Evolutionary conservation across 2,888 invertebrate genomes (phyloP), one percentile per base, ranked within the genome.

Genomic region (Aphidoletes aphidimyza): DNA sequence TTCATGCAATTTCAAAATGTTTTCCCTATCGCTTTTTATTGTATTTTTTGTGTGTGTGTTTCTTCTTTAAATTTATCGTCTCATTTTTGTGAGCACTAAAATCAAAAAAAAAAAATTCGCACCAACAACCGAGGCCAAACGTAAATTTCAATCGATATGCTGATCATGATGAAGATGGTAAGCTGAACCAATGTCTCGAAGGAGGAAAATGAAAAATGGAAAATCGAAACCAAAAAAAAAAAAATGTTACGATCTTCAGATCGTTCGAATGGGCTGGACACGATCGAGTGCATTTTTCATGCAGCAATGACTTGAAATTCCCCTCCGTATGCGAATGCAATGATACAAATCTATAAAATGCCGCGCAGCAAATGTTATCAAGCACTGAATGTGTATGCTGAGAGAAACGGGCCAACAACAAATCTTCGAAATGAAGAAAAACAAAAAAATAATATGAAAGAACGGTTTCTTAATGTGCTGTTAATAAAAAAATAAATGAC

Each of bases 401-500:
- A 19, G 17, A 19, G 17, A 47, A 47, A 47, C 9, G 19, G 47
- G 47, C 54, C 6, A 1, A n/a, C 54, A 22, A 54, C 22, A 54
- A 54, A 54, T 22, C n/a, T n/a, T n/a, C n/a, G 47, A 47, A 19
- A 19, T 5, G 30, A 30, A 30, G 34, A 78, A 19, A 0, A 78
- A 78, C 14, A 78, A 78, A 19, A 37, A 22, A 36, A 37, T n/a
- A 81, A 81, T 22, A 36, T 81, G 22, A 81, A 81, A 81, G 81
- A 81, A 81, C 81, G 37, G 81, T 81, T 81, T 81, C 81, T 81
- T 36, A 81, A 81, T 37, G 81, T 81, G 81, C 81, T 81, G 81
- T 81, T 81, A 81, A 81, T 81, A 81, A 81, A 81, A 81, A 81
- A 81, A 81, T 81, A 81, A 81, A 81, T 81, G 81, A 81, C 81